Evolutionary conservation across 2,797 vertebrate species (phyloP), one percentile per base, ranked within the genome.

Genomic region (Lepilemur ruficaudatus): DNA sequence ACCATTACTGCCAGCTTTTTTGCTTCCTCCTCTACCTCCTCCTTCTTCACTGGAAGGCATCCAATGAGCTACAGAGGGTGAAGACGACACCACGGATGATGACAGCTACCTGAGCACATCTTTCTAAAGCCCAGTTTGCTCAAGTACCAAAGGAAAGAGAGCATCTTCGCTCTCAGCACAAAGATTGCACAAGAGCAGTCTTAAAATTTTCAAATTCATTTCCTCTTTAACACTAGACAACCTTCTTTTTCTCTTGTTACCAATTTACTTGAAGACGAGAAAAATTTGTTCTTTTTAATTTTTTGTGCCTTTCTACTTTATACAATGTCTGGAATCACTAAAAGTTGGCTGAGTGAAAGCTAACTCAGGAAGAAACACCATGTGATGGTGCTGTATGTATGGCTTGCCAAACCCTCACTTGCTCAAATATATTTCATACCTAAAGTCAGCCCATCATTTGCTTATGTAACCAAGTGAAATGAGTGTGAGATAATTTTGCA

Each of bases 401-500:
- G 73, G 23, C 72, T 96, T 90, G 11, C 57, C 59, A 46, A 67
- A 59, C 35, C 8, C 76, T 78, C 55, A 48, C 22, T 89, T 92
- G 61, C 15, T 75, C 41, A 89, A n/a, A 89, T 89, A 23, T 57
- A 75, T 95, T 81, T 76, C 78, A 57, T 79, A 15, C 41, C 30
- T 38, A 46, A 91, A 79, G 28, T 72, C 43, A 65, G 73, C 4
- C 43, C 15, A n/a, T 83, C 59, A 50, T n/a, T 78, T 69, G 52
- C 28, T 70, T 41, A 63, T 84, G 20, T 50, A 82, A 91, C 6
- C 67, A 89, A 69, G 13, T 83, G n/a, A 73, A 78, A 80, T 80
- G 18, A 72, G 76, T 72, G 73, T 81, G 55, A 75, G 48, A 79
- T 82, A 59, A 43, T 69, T 95, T 83, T 94, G n/a, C 14, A 94